phyloP scores from a whole-genome alignment of 2,113 vertebrate species.

The Hippocampus mohnikei region DNA sequence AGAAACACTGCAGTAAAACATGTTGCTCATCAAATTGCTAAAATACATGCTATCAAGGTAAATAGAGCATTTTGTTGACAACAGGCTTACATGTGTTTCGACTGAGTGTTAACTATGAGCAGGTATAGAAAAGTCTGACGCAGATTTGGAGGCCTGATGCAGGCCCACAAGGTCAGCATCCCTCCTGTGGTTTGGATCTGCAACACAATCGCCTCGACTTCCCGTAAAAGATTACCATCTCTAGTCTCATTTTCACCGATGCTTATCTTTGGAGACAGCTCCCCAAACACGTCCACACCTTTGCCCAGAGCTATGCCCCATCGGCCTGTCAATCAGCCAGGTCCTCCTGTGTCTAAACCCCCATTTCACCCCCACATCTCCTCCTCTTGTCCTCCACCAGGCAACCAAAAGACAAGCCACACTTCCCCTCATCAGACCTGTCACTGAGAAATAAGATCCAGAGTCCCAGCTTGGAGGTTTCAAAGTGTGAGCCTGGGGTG shows the following conservation, averaged over 20 bases:
- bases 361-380: neutral
- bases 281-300: constrained; percentile 58
- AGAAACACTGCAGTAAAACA: no score
- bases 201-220: constrained; percentile 69
- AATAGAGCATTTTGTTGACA: neutral
- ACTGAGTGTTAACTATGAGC: neutral
- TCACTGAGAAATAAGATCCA: constrained; percentile 62
- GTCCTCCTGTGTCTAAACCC: constrained; percentile 41
- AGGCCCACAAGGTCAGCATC: constrained; percentile 68
- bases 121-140: constrained; percentile 36
- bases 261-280: constrained; percentile 66
- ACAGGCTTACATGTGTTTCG: neutral
- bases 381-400: constrained; percentile 13
- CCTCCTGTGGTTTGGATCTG: constrained; percentile 72
- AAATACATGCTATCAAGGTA: neutral
- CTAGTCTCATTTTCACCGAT: constrained; percentile 69
- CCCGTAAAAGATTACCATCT: constrained; percentile 74
- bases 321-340: constrained; percentile 61
- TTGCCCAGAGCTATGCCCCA: constrained; percentile 45
- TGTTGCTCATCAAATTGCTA: no score
- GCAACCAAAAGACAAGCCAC: constrained; percentile 40
- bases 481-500: constrained; percentile 17
- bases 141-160: constrained; percentile 20
- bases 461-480: constrained; percentile 41
- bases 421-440: constrained; percentile 44